Conservation (phyloP, 2,113 vertebrate species). For the Pseudorasbora parva region DNA sequence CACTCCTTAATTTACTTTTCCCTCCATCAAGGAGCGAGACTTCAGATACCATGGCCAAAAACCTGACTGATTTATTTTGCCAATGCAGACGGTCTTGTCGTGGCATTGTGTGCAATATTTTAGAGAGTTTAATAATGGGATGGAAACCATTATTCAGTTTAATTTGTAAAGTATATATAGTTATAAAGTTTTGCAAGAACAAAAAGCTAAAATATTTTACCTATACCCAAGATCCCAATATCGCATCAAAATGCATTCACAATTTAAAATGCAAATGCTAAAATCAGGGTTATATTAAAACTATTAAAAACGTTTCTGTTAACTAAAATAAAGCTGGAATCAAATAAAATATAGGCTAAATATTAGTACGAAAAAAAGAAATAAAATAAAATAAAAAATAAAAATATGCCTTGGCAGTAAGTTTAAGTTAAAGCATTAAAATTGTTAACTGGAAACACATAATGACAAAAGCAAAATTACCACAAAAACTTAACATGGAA, state of each 20-base stretch:
- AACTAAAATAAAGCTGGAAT: too few species aligned
- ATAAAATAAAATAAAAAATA: too few species aligned
- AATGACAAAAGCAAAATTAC: too few species aligned
- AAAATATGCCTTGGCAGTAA: too few species aligned
- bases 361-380: too few species aligned
- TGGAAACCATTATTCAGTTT: constrained; percentile 25
- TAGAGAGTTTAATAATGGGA: constrained; percentile 25
- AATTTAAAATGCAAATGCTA: too few species aligned
- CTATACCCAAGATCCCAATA: background rate
- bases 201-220: background rate
- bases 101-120: constrained; percentile 11
- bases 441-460: too few species aligned
- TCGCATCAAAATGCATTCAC: background rate
- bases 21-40: constrained; percentile 18
- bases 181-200: background rate
- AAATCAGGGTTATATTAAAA: too few species aligned
- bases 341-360: too few species aligned
- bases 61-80: constrained; percentile 48
- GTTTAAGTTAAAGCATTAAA: too few species aligned
- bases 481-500: too few species aligned
- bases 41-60: constrained; percentile 55
- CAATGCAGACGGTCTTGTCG: constrained; percentile 46
- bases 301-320: too few species aligned
- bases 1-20: constrained; percentile 44
- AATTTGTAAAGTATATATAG: background rate